phyloP scores from a whole-genome alignment of 2,888 invertebrate species.

The Drosophila ustulata region DNA sequence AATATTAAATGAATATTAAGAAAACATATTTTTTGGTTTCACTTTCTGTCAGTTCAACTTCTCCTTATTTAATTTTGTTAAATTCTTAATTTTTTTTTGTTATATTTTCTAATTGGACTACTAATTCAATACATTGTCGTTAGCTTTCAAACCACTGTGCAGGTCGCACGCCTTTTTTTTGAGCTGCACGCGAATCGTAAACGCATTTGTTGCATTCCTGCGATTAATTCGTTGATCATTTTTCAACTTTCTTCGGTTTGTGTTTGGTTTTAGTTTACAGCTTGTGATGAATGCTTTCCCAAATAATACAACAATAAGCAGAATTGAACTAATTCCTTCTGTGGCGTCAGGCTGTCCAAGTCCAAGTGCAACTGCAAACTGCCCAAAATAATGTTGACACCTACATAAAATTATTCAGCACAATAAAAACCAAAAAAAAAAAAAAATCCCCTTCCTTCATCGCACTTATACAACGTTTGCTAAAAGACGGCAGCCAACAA shows the following conservation, averaged over 20 bases:
- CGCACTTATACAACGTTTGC: conserved; percentile 64
- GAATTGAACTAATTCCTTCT: conserved; percentile 48
- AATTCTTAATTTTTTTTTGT: not conserved
- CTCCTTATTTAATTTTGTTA: not conserved
- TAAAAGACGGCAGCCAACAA: conserved; percentile 52
- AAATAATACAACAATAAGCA: conserved; percentile 15
- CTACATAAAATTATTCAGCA: conserved; percentile 54
- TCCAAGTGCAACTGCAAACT: conserved; percentile 54
- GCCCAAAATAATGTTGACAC: conserved; percentile 50
- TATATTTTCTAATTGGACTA: not conserved
- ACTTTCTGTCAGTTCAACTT: not conserved
- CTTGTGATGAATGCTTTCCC: conserved; percentile 38
- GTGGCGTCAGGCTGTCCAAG: conserved; percentile 68
- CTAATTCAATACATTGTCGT: conserved; percentile 1
- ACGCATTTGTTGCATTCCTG: conserved; percentile 36
- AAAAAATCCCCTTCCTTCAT: conserved; percentile 9
- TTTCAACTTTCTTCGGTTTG: conserved; percentile 54
- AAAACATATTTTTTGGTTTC: not conserved
- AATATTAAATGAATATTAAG: not conserved
- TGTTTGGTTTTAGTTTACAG: conserved; percentile 39
- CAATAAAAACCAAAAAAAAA: conserved; percentile 13
- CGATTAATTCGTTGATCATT: conserved; percentile 44
- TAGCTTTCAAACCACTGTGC: conserved; percentile 50
- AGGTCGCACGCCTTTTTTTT: conserved; percentile 39
- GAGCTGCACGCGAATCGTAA: conserved; percentile 37